Conservation (phyloP, 92 coral and sea anemone species). For the Zoanthus solanderi region DNA sequence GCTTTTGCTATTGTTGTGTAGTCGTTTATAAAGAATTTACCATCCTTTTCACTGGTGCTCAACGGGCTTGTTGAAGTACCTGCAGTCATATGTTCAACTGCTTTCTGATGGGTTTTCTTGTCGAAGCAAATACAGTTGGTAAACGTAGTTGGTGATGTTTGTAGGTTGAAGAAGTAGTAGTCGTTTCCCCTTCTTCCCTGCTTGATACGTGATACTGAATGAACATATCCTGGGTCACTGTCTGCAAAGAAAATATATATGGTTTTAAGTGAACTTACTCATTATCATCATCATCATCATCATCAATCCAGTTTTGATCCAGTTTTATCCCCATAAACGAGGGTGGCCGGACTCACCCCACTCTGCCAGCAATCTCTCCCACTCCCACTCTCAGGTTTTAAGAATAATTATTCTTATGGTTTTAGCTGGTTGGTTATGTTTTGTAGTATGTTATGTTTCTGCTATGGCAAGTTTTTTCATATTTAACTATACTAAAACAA, state of each 20-base stretch:
- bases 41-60: constrained; percentile 22
- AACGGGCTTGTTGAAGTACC: constrained; percentile 41
- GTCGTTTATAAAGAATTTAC: constrained; percentile 18
- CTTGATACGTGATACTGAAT: constrained; percentile 48
- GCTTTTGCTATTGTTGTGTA: constrained; percentile 34
- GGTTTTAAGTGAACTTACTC: constrained; percentile 16
- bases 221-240: constrained; percentile 44
- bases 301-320: too few species aligned
- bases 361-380: too few species aligned
- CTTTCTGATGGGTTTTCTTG: constrained; percentile 15
- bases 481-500: neutral
- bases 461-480: neutral
- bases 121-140: constrained; percentile 40
- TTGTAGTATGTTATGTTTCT: neutral
- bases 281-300: neutral
- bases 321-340: too few species aligned
- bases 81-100: constrained; percentile 9
- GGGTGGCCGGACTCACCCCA: too few species aligned
- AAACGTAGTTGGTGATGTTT: constrained; percentile 24
- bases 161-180: constrained; percentile 41
- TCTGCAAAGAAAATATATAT: constrained; percentile 21
- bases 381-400: too few species aligned
- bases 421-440: neutral
- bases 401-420: constrained; percentile 2
- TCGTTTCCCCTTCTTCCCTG: constrained; percentile 45